phyloP scores from a whole-genome alignment of 2,888 invertebrate species.

The Pollenia amentaria region DNA sequence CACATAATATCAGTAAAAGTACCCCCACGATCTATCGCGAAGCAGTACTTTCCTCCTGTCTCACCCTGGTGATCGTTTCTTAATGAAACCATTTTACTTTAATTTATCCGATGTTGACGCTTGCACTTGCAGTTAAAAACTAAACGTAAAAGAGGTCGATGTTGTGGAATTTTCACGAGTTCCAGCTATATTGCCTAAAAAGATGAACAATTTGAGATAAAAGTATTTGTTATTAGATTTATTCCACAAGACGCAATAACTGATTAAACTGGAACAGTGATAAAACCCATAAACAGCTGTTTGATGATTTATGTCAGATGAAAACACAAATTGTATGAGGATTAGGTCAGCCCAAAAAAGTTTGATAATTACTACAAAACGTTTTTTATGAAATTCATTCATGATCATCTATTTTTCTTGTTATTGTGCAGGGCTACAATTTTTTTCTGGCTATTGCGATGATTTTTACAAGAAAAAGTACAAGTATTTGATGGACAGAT shows the following conservation, averaged over 20 bases:
- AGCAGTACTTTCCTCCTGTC: constrained; percentile 89
- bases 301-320: neutral
- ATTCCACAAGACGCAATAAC: neutral
- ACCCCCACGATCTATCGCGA: constrained; percentile 99
- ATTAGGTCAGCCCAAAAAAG: too few species aligned
- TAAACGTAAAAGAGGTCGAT: constrained; percentile 19
- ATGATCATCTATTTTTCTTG: too few species aligned
- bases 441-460: too few species aligned
- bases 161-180: constrained; percentile 1
- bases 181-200: neutral
- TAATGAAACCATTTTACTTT: constrained; percentile 31
- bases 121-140: constrained; percentile 32
- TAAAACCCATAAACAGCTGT: constrained; percentile 61
- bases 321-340: neutral
- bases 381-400: too few species aligned
- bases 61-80: neutral
- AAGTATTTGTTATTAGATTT: neutral
- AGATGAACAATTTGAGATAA: constrained; percentile 14
- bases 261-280: constrained; percentile 41
- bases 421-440: too few species aligned
- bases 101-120: neutral
- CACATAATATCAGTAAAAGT: constrained; percentile 99
- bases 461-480: too few species aligned
- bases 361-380: too few species aligned
- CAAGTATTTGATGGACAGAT: too few species aligned